phyloP scores from a whole-genome alignment of 2,113 vertebrate genomes.

The Pandion haliaetus region DNA sequence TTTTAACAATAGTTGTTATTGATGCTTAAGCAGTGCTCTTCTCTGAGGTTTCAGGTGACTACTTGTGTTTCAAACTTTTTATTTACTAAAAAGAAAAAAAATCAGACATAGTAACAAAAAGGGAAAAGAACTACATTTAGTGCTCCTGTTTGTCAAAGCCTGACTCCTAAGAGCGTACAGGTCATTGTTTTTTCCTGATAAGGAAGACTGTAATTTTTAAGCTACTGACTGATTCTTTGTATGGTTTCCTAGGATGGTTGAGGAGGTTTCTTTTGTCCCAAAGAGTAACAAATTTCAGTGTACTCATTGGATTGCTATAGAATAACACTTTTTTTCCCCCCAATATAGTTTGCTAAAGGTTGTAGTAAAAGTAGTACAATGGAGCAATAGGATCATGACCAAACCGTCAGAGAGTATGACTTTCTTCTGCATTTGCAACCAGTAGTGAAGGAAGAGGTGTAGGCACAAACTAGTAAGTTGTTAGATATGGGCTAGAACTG shows the following conservation, averaged over 20 bases:
- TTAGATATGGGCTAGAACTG: neutral
- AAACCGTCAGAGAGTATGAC: neutral
- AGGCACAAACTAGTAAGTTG: neutral
- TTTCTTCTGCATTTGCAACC: neutral
- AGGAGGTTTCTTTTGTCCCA: neutral
- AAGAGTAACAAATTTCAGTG: neutral
- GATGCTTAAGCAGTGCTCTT: neutral
- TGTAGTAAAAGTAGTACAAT: neutral
- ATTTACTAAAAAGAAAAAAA: neutral
- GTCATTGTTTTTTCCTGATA: neutral
- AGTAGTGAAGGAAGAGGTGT: neutral
- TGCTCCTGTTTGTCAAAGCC: neutral
- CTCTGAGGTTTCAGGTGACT: neutral
- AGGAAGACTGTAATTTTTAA: neutral
- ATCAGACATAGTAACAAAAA: neutral
- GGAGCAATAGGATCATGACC: neutral
- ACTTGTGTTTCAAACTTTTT: neutral
- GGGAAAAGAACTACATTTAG: neutral
- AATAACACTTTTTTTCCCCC: fast-evolving
- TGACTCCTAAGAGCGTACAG: neutral
- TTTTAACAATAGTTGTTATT: neutral
- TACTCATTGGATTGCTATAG: neutral
- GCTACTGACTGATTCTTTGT: neutral
- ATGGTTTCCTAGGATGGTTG: neutral
- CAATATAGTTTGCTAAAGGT: neutral